Percentiles rank a stretch among this genome's conserved stretches.
These are phyloP conservation scores for Harpagoxenus sublaevis DNA, from an alignment of 2,888 invertebrate genomes.

Conservation along the genomic window DNA sequence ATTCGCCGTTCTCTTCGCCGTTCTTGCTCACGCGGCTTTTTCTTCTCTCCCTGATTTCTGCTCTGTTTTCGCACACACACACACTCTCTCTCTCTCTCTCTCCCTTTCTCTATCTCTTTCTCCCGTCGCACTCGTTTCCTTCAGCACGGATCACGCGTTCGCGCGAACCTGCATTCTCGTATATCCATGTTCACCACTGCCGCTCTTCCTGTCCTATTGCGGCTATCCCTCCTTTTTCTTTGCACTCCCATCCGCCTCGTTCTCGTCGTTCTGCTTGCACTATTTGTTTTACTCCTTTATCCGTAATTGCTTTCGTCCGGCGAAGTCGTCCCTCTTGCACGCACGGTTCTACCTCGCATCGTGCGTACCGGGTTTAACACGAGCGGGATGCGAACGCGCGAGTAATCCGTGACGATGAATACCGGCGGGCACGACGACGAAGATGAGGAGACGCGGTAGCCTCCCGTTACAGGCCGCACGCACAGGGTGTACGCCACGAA, in stretches of 20 bases:
- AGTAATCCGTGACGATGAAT: constrained; percentile 8
- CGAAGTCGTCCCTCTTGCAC: constrained; percentile 31
- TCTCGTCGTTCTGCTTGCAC: not conserved
- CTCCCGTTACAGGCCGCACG: constrained; percentile 27
- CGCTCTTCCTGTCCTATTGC: constrained; percentile 45
- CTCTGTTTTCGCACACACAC: not conserved
- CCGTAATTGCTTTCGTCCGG: constrained; percentile 38
- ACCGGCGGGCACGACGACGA: constrained; percentile 52
- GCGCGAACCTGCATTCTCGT: constrained; percentile 51
- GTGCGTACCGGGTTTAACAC: constrained; percentile 19
- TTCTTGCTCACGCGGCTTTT: constrained; percentile 33
- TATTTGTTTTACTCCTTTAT: constrained; percentile 21
- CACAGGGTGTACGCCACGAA: constrained; percentile 33
- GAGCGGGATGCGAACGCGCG: constrained; percentile 6
- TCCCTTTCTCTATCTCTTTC: not conserved
- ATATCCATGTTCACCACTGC: constrained; percentile 3
- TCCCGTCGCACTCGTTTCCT: constrained; percentile 16
- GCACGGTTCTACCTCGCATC: constrained; percentile 36
- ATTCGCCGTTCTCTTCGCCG: constrained; percentile 54
- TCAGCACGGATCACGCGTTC: constrained; percentile 30
- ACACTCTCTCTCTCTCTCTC: not conserved
- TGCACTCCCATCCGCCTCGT: constrained; percentile 39
- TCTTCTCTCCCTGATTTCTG: constrained; percentile 25
- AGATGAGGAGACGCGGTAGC: constrained; percentile 39
- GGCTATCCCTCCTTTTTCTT: constrained; percentile 27